These are phyloP conservation scores for Pitta sordida DNA, from an alignment of 2,113 vertebrate genomes.

Conservation along the genomic window DNA sequence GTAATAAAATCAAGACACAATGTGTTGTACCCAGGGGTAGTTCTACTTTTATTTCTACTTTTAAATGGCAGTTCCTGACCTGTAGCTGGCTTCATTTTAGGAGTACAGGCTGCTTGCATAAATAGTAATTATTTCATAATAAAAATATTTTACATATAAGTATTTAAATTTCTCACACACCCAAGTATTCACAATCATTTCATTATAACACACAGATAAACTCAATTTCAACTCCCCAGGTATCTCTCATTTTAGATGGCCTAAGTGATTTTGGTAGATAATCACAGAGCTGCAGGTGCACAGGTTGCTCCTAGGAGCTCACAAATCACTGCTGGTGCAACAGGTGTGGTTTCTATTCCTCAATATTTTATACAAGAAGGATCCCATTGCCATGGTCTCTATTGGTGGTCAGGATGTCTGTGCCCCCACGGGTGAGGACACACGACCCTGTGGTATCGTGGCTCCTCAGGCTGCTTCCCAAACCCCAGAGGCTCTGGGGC, in stretches of 20 bases:
- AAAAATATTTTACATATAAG: neutral
- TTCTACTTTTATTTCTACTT: neutral
- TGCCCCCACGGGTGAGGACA: neutral
- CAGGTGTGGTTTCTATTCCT: neutral
- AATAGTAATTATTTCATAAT: neutral
- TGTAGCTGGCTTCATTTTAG: neutral
- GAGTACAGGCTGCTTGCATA: rapidly evolving
- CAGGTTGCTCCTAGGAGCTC: neutral
- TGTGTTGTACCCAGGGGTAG: neutral
- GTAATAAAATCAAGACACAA: neutral
- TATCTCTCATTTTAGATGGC: neutral
- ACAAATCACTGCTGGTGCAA: neutral
- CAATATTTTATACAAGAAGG: neutral
- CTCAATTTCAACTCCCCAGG: neutral
- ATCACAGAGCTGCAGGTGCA: neutral
- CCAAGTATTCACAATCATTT: neutral
- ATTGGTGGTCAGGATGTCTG: rapidly evolving
- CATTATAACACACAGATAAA: neutral
- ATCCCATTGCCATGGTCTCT: rapidly evolving
- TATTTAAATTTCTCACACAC: neutral
- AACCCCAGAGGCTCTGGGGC: neutral
- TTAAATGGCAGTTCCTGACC: neutral
- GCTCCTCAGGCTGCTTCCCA: neutral
- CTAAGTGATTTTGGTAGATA: neutral
- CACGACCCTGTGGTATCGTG: rapidly evolving